phyloP scores from a whole-genome alignment of 1,140 invertebrate genomes.

The Drosophila navojoa region DNA sequence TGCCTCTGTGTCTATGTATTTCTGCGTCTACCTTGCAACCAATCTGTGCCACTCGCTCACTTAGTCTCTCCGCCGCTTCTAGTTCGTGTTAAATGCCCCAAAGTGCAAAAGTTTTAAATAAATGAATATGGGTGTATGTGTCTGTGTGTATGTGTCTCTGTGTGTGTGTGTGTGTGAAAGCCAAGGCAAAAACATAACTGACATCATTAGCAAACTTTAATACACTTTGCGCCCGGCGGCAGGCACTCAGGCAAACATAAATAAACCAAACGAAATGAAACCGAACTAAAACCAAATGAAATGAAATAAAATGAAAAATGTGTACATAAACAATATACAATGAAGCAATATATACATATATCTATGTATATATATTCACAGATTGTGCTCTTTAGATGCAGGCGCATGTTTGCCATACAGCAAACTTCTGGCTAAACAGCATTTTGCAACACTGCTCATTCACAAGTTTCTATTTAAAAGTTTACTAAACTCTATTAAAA shows the following conservation, averaged over 20 bases:
- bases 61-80: neutral
- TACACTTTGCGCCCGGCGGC: slow-evolving; percentile 54
- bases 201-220: slow-evolving; percentile 80
- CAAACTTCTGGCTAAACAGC: neutral
- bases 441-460: slow-evolving; percentile 1
- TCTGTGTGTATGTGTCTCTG: neutral
- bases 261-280: slow-evolving; percentile 40
- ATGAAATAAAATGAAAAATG: slow-evolving; percentile 37
- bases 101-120: slow-evolving; percentile 70
- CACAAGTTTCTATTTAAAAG: neutral
- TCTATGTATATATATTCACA: slow-evolving; percentile 2
- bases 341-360: slow-evolving; percentile 24
- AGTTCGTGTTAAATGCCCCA: slow-evolving; percentile 34
- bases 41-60: neutral
- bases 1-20: neutral
- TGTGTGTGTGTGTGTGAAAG: slow-evolving; percentile 24
- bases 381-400: slow-evolving; percentile 30
- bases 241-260: slow-evolving; percentile 36
- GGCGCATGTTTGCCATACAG: neutral
- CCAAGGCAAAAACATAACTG: slow-evolving; percentile 65
- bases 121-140: slow-evolving; percentile 51
- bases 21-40: slow-evolving; percentile 1
- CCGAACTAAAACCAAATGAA: slow-evolving; percentile 44
- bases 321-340: slow-evolving; percentile 13
- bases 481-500: neutral